Conservation (phyloP, 2,888 invertebrate genomes). For the Cyclophora punctaria region DNA sequence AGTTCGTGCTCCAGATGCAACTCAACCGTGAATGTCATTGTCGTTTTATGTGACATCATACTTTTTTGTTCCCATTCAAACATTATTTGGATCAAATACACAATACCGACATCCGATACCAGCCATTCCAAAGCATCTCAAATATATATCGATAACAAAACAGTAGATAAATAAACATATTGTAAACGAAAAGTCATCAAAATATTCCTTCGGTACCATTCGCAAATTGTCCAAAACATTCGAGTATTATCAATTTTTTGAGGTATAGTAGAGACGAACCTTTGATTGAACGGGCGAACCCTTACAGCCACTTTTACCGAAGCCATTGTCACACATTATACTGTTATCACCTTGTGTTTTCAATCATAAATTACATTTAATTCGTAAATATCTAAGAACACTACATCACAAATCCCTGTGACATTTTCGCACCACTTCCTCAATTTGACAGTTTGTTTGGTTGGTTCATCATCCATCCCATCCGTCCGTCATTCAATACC, state of each 20-base stretch:
- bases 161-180: too few species aligned
- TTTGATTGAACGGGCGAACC: conserved; percentile 92
- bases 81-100: conserved; percentile 11
- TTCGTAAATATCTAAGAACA: conserved; percentile 48
- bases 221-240: conserved; percentile 32
- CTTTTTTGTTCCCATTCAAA: conserved; percentile 64
- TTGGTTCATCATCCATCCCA: too few species aligned
- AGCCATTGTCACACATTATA: conserved; percentile 83
- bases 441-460: conserved; percentile 11
- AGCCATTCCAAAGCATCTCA: too few species aligned
- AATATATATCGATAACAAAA: too few species aligned
- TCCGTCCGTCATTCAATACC: too few species aligned
- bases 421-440: conserved; percentile 30
- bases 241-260: conserved; percentile 15
- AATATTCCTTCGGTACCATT: conserved; percentile 14
- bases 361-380: conserved; percentile 49
- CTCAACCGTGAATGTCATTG: conserved; percentile 75
- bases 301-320: conserved; percentile 94
- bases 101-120: not conserved
- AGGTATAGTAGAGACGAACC: conserved; percentile 67
- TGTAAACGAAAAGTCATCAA: too few species aligned
- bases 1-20: conserved; percentile 68
- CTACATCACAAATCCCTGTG: conserved; percentile 42
- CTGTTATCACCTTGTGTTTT: conserved; percentile 42
- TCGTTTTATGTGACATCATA: conserved; percentile 66